Percentiles rank a stretch among this genome's conserved stretches.
These are phyloP conservation scores for Caenorhabditis remanei DNA, from an alignment of 1,140 invertebrate genomes.

Conservation along the genomic window DNA sequence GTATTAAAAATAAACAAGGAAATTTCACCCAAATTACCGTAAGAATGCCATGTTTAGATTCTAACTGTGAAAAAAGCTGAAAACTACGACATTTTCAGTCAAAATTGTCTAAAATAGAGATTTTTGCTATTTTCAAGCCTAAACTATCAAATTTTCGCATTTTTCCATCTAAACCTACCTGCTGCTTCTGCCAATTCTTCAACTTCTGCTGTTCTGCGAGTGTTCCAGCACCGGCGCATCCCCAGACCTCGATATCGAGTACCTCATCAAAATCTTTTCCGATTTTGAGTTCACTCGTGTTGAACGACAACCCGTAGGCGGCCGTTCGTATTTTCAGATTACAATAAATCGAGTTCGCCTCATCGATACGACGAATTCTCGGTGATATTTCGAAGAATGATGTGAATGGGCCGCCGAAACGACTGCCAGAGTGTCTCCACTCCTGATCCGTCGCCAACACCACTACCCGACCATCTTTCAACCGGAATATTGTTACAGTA, in stretches of 20 bases:
- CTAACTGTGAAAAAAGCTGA: no score
- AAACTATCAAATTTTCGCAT: background rate
- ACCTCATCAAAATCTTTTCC: conserved; percentile 64
- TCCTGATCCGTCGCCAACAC: conserved; percentile 66
- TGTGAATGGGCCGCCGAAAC: conserved; percentile 59
- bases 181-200: conserved; percentile 69
- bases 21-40: no score
- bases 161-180: no score
- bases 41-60: no score
- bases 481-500: conserved; percentile 64
- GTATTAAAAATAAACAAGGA: no score
- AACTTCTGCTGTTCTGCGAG: conserved; percentile 71
- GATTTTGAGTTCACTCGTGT: conserved; percentile 58
- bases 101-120: no score
- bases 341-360: conserved; percentile 59
- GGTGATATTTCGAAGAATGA: conserved; percentile 58
- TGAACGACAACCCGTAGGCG: conserved; percentile 58
- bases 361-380: conserved; percentile 18
- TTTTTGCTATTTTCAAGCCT: no score
- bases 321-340: conserved; percentile 63
- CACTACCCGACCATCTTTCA: conserved; percentile 50
- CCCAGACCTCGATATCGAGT: conserved; percentile 67
- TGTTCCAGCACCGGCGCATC: conserved; percentile 61
- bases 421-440: conserved; percentile 66
- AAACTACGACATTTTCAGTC: no score